A percentile compares a stretch with the other conserved stretches of the same genome.
Evolutionary conservation across 2,888 invertebrate genomes (phyloP).

Genomic region (Sicus ferrugineus): DNA sequence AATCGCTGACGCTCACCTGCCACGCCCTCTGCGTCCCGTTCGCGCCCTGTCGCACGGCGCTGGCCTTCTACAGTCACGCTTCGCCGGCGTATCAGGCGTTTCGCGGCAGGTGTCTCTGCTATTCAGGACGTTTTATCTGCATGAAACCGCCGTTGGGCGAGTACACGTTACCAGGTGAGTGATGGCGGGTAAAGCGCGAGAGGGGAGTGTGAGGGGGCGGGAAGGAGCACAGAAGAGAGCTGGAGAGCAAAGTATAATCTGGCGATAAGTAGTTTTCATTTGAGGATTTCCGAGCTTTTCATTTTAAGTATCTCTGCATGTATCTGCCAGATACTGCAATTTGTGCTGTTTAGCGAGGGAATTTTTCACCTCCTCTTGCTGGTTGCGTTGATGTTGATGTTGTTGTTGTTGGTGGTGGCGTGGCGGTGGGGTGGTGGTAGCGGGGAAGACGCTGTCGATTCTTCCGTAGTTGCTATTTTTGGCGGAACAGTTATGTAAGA

Average conservation of each 20-base stretch:
- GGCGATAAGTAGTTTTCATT: neutral
- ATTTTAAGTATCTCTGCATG: neutral
- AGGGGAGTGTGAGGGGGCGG: neutral
- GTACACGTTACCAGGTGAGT: constrained; percentile 63
- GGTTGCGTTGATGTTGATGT: constrained; percentile 12
- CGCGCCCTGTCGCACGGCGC: constrained; percentile 85
- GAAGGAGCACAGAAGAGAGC: neutral
- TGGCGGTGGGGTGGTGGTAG: too few species aligned
- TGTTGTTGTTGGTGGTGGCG: too few species aligned
- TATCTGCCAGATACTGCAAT: constrained; percentile 26
- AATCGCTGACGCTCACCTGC: constrained; percentile 79
- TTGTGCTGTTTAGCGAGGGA: too few species aligned
- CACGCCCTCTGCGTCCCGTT: constrained; percentile 88
- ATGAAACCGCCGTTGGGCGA: constrained; percentile 82
- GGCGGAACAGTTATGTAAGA: too few species aligned
- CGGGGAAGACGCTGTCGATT: too few species aligned
- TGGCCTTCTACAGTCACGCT: constrained; percentile 89
- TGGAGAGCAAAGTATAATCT: too few species aligned
- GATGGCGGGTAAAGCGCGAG: too few species aligned
- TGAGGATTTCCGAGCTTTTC: neutral
- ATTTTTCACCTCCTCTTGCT: constrained; percentile 12
- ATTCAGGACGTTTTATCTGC: constrained; percentile 90
- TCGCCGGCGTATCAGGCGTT: constrained; percentile 91
- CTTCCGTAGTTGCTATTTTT: too few species aligned
- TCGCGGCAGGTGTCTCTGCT: constrained; percentile 87